Evolutionary conservation across 2,888 invertebrate genomes (phyloP).

Genomic region (Coelopa pilipes): DNA sequence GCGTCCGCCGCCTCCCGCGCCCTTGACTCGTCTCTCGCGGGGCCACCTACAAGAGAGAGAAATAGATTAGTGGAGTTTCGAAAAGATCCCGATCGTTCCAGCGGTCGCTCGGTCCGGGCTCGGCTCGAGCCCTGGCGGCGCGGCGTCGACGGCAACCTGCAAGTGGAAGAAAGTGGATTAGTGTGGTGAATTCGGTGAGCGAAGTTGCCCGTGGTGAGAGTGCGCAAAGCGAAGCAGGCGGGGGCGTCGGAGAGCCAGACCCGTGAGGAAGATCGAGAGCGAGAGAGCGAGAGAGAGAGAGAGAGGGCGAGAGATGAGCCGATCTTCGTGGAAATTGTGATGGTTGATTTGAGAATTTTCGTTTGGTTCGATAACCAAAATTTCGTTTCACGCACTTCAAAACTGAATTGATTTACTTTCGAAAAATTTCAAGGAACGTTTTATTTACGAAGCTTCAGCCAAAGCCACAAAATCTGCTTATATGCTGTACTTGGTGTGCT

Average conservation of each 20-base stretch:
- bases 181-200: constrained; percentile 38
- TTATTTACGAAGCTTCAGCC: too few relatives aligned
- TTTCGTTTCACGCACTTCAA: too few relatives aligned
- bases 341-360: neutral
- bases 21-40: neutral
- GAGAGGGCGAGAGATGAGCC: neutral
- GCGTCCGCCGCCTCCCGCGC: too few relatives aligned
- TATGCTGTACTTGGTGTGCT: too few relatives aligned
- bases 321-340: neutral
- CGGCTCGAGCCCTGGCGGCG: constrained; percentile 37
- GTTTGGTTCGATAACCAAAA: too few relatives aligned
- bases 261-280: neutral
- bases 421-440: too few relatives aligned
- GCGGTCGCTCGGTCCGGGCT: neutral
- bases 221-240: neutral
- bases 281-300: neutral
- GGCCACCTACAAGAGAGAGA: constrained; percentile 37
- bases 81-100: neutral
- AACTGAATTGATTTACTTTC: too few relatives aligned
- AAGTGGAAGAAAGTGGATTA: constrained; percentile 47
- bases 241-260: neutral
- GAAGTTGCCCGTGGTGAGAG: neutral
- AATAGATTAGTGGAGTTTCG: constrained; percentile 42
- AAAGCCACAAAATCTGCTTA: too few relatives aligned
- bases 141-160: constrained; percentile 36